phyloP scores from a whole-genome alignment of 2,113 vertebrate species.

The Anthoscopus minutus region DNA sequence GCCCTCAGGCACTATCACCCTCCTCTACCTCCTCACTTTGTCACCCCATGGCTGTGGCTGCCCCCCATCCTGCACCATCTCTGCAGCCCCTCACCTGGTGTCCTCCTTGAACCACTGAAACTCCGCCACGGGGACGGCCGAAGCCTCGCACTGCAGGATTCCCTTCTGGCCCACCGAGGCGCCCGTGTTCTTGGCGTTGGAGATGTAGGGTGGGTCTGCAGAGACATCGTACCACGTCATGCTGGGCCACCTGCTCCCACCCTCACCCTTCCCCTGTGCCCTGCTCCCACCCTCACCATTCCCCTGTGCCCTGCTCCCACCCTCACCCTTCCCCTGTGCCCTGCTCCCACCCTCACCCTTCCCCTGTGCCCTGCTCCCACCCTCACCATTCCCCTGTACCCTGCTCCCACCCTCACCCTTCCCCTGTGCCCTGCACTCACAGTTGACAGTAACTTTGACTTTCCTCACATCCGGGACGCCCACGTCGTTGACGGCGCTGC shows the following conservation, averaged over 20 bases:
- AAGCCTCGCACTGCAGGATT: conserved; percentile 89
- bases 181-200: conserved; percentile 83
- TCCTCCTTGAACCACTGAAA: conserved; percentile 99
- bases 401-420: rapidly evolving
- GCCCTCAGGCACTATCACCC: neutral
- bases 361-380: conserved; percentile 67
- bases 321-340: rapidly evolving
- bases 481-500: conserved; percentile 91
- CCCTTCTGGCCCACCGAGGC: conserved; percentile 90
- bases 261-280: rapidly evolving
- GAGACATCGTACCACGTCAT: rapidly evolving
- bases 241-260: rapidly evolving
- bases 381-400: rapidly evolving
- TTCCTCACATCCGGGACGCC: conserved; percentile 82
- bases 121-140: conserved; percentile 87
- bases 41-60: too few relatives aligned
- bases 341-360: conserved; percentile 63
- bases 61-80: rapidly evolving
- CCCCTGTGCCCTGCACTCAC: conserved; percentile 67
- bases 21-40: neutral
- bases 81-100: conserved; percentile 71
- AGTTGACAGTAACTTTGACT: conserved; percentile 92
- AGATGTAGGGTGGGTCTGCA: conserved; percentile 90
- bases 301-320: too few relatives aligned
- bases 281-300: conserved; percentile 84